Evolutionary conservation across 2,797 vertebrate species (phyloP), one percentile per base, ranked within the genome.

Genomic region (Propithecus deckenii): DNA sequence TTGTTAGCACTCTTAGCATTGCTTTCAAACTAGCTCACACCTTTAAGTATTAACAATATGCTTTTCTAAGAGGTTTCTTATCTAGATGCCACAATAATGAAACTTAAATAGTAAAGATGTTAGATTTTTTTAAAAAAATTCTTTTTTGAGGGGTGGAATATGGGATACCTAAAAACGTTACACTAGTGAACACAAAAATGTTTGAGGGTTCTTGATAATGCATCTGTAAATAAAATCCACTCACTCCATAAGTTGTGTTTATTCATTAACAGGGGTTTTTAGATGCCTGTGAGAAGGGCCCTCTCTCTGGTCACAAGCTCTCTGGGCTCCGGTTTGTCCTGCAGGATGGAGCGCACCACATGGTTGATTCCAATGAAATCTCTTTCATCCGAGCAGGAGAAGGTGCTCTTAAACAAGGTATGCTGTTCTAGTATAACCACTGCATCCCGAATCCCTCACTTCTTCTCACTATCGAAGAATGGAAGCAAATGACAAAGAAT

Each of bases 341-440:
- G 91, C 99, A 99, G 0, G 99, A 99, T 0, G 99, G 99, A 1
- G 99, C 99, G 0, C 95, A 99, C 94, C 99, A 99, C 98, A 99
- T 99, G 99, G 99, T 99, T 55, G 99, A 99, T 97, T 99, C 99
- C 11, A 99, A 99, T 5, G 99, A 99, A 97, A 98, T 99, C 69
- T 99, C 99, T 85, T 99, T 99, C 98, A 99, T 99, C 96, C 99
- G 99, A 18, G 99, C 99, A 8, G 99, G 99, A 97, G 99, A 99
- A 98, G 99, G 99, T 17, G 99, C 99, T 57, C 93, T 99, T 0
- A 99, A 99, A 96, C 99, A 99, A 99, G 99, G 99, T 99, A 97
- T 18, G 76, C 25, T 48, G 13, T 46, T 15, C 41, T 30, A 5
- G 3, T 9, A 15, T 15, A 6, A 63, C 30, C 30, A 28, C 14